Evolutionary conservation across 2,888 invertebrate species (phyloP).

Genomic region (Tuberolachnus salignus): DNA sequence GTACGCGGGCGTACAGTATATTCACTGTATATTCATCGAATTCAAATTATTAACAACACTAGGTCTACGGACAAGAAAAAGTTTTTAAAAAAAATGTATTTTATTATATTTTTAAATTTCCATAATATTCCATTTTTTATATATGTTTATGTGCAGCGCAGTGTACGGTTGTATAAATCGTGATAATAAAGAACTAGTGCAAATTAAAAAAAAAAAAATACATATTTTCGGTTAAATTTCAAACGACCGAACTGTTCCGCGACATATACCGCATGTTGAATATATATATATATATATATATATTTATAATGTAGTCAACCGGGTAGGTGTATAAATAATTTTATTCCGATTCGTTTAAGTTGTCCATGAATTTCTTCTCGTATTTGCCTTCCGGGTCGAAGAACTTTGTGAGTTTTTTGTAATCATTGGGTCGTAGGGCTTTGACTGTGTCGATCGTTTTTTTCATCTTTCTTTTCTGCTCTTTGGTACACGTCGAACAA

Average conservation of each 20-base stretch:
- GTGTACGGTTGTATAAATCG: too few species aligned
- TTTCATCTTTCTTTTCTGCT: slow-evolving; percentile 53
- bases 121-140: too few species aligned
- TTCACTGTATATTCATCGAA: too few species aligned
- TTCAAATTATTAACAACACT: too few species aligned
- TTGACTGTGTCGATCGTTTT: slow-evolving; percentile 40
- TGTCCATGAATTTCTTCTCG: slow-evolving; percentile 22
- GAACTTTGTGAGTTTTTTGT: slow-evolving; percentile 43
- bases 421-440: slow-evolving; percentile 50
- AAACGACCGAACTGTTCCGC: neutral
- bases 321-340: neutral
- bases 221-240: neutral
- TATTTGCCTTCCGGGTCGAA: slow-evolving; percentile 54
- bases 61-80: too few species aligned
- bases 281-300: neutral
- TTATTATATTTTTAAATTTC: too few species aligned
- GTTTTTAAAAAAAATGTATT: too few species aligned
- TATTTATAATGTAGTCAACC: too few species aligned
- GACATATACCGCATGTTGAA: neutral
- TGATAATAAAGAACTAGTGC: too few species aligned
- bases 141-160: too few species aligned
- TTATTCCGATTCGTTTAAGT: neutral
- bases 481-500: slow-evolving; percentile 50
- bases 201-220: too few species aligned
- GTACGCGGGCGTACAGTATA: too few species aligned